Conservation (phyloP, 2,888 invertebrate species). For the Eristalis intricaria region DNA sequence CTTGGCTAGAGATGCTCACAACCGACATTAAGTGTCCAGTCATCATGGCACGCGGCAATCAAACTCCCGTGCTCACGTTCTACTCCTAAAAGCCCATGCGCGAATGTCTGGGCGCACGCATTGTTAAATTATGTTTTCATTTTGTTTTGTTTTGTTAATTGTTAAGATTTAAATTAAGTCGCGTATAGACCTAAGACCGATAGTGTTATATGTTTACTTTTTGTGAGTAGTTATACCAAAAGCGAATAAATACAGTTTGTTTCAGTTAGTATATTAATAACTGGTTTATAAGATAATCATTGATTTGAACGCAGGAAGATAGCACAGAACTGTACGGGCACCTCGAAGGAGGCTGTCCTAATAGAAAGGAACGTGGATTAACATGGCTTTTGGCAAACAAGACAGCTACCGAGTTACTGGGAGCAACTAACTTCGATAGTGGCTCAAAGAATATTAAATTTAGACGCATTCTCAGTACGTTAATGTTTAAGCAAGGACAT, state of each 20-base stretch:
- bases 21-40: constrained; percentile 92
- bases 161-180: constrained; percentile 42
- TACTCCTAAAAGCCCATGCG: constrained; percentile 85
- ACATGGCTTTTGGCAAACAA: too few species aligned
- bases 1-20: constrained; percentile 96
- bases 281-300: neutral
- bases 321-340: too few species aligned
- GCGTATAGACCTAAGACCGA: constrained; percentile 25
- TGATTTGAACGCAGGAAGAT: too few species aligned
- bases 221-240: neutral
- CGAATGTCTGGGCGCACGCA: neutral
- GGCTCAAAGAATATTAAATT: too few species aligned
- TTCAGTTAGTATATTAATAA: neutral
- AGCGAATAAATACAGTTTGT: neutral
- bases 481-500: too few species aligned
- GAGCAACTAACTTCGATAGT: too few species aligned
- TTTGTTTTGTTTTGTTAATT: constrained; percentile 19
- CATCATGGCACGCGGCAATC: constrained; percentile 92
- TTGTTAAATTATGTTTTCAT: constrained; percentile 12
- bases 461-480: too few species aligned
- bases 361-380: too few species aligned
- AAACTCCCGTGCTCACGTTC: constrained; percentile 93
- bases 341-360: too few species aligned
- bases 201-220: constrained; percentile 54
- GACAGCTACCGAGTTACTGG: too few species aligned